Percentiles rank a stretch among this genome's conserved stretches.
These are phyloP conservation scores for Bradypodion pumilum DNA, from an alignment of 2,797 vertebrate genomes.

Conservation along the genomic window DNA sequence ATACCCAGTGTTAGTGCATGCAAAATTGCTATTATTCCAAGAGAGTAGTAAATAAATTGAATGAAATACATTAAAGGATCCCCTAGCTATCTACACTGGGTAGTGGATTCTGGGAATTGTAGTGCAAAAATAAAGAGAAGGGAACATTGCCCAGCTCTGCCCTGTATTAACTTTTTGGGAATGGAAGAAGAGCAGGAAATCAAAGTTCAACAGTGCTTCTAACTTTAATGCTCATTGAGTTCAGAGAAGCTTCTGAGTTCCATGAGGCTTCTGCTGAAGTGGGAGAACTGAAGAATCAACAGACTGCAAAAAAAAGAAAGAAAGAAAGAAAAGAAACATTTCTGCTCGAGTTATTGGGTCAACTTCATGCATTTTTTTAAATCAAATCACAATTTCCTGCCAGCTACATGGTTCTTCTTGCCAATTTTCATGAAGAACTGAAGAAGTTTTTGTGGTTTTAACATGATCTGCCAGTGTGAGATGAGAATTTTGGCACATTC, in stretches of 20 bases:
- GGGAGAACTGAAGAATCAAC: background rate
- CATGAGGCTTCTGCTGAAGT: background rate
- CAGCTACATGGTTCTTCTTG: background rate
- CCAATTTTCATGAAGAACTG: background rate
- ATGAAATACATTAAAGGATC: no score
- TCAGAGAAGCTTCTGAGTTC: background rate
- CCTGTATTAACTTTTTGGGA: background rate
- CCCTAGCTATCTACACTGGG: no score
- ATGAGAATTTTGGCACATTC: background rate
- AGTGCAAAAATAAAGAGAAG: no score
- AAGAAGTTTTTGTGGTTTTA: background rate
- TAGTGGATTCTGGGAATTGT: no score
- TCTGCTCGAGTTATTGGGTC: background rate
- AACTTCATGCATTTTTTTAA: background rate
- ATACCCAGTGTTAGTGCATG: no score
- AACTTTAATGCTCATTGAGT: background rate
- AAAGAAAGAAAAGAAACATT: no score
- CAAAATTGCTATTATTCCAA: no score
- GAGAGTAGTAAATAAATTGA: no score
- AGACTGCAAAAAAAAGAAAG: background rate
- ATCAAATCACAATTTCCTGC: background rate
- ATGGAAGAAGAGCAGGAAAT: background rate
- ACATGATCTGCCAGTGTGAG: background rate
- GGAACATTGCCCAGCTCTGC: no score
- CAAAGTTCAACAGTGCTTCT: background rate